Evolutionary conservation across 2,113 vertebrate genomes (phyloP).

Genomic region (Aldabrachelys gigantea): DNA sequence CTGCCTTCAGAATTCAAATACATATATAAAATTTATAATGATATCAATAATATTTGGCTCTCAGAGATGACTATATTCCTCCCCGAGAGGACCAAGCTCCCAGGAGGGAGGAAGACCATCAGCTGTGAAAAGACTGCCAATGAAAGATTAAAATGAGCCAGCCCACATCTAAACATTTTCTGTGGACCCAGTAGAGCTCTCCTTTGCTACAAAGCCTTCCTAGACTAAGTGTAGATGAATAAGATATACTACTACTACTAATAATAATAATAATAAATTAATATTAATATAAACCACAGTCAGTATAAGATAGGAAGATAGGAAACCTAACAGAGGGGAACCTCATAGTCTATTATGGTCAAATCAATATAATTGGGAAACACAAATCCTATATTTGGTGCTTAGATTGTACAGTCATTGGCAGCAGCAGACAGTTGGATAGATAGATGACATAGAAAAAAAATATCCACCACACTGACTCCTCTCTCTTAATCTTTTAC

Average conservation of each 20-base stretch:
- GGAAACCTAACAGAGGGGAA: not conserved
- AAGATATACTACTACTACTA: no score
- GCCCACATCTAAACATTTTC: not conserved
- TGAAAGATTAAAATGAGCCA: not conserved
- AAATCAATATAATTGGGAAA: not conserved
- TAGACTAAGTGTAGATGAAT: not conserved
- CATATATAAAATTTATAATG: not conserved
- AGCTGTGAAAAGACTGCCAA: not conserved
- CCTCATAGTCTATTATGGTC: not conserved
- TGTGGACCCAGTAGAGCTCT: not conserved
- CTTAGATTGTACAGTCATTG: not conserved
- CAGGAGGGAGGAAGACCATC: not conserved
- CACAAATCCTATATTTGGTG: not conserved
- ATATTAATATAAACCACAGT: not conserved
- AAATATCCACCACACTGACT: not conserved
- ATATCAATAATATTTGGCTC: not conserved
- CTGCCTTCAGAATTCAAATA: not conserved
- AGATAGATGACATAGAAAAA: fast-evolving
- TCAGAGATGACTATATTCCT: not conserved
- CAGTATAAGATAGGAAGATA: not conserved
- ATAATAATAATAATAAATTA: no score
- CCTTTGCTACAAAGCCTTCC: not conserved
- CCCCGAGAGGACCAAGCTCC: not conserved
- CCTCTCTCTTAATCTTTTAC: not conserved
- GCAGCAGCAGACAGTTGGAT: fast-evolving